A percentile compares a stretch with the other conserved stretches of the same genome.
phyloP scores from a whole-genome alignment of 1,140 invertebrate genomes.

The Parapsyche elsis region DNA sequence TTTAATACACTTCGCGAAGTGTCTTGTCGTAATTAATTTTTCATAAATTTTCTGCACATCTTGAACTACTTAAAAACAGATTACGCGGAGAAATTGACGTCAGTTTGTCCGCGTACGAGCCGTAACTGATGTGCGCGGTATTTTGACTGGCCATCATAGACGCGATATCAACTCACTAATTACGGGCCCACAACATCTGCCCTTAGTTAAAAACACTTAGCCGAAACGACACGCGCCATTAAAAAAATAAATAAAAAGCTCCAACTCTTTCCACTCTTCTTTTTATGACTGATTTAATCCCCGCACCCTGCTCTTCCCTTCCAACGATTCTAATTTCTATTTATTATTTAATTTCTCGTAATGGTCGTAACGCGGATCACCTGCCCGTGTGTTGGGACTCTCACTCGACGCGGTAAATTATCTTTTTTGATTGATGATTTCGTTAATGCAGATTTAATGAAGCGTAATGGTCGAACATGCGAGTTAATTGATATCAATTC shows the following conservation, averaged over 20 bases:
- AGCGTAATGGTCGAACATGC: conserved; percentile 21
- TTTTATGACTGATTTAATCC: not conserved
- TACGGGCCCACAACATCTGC: conserved; percentile 50
- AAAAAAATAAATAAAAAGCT: conserved; percentile 30
- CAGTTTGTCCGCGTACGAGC: not conserved
- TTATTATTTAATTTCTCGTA: conserved; percentile 49
- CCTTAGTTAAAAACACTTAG: conserved; percentile 50
- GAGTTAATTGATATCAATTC: not conserved
- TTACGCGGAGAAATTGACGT: not conserved
- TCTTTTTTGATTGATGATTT: conserved; percentile 45
- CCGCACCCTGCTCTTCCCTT: not conserved
- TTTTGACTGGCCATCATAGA: conserved; percentile 51
- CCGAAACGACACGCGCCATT: not conserved
- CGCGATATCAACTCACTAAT: conserved; percentile 51
- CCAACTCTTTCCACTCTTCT: conserved; percentile 23
- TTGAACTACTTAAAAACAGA: not conserved
- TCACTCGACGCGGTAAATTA: conserved; percentile 1
- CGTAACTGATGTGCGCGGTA: conserved; percentile 43
- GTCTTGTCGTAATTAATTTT: not conserved
- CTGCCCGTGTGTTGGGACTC: conserved; percentile 9
- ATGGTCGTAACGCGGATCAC: conserved; percentile 23
- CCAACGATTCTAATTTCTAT: conserved; percentile 29
- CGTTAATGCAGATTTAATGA: conserved; percentile 43
- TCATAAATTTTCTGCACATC: not conserved
- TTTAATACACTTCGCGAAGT: not conserved